These are phyloP conservation scores for Hydraecia micacea DNA, from an alignment of 2,888 invertebrate genomes.

Conservation along the genomic window DNA sequence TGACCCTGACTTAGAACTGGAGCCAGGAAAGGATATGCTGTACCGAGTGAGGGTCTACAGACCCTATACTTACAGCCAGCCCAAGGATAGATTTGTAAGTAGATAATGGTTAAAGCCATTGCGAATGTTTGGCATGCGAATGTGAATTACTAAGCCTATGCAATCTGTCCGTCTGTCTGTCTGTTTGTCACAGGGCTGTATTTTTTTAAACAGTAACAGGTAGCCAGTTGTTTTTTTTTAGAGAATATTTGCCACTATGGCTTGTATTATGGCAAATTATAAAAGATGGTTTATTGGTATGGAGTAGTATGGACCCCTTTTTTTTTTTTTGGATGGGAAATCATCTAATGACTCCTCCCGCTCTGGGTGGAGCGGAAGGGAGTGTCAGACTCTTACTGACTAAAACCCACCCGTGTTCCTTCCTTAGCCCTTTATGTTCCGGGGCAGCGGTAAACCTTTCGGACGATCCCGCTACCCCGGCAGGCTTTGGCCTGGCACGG, in stretches of 20 bases:
- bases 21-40: constrained; percentile 82
- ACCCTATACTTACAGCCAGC: constrained; percentile 71
- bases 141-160: not conserved
- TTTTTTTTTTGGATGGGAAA: too few relatives aligned
- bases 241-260: not conserved
- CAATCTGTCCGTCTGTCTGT: too few relatives aligned
- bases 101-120: not conserved
- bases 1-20: constrained; percentile 63
- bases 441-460: too few relatives aligned
- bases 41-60: constrained; percentile 81
- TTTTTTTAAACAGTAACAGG: not conserved
- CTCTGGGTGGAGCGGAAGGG: too few relatives aligned
- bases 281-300: not conserved
- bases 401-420: too few relatives aligned
- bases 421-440: too few relatives aligned
- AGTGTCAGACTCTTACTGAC: too few relatives aligned
- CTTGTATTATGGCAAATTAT: not conserved
- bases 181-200: not conserved
- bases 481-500: too few relatives aligned
- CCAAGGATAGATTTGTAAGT: constrained; percentile 70
- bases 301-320: not conserved
- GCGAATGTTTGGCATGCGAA: too few relatives aligned
- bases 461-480: too few relatives aligned
- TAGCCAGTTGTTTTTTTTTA: not conserved
- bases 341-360: too few relatives aligned